Base-by-base conservation (phyloP, 2,888 invertebrate species). In the Caenorhabditis drosophilae region DNA sequence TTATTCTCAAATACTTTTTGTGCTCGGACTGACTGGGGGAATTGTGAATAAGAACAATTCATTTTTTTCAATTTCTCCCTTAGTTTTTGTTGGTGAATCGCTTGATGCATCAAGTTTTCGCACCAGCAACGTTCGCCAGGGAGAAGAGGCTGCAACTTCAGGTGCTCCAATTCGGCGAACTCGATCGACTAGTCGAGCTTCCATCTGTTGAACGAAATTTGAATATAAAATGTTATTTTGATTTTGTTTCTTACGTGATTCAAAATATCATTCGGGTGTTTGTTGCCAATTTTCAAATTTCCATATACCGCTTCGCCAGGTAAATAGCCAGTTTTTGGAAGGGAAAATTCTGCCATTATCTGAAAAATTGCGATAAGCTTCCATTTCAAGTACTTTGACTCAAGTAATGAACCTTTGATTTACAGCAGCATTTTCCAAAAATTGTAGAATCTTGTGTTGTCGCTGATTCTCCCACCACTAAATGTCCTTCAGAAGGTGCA, bases 371-470 rank as follows among this genome's bases (percentile, higher is more conserved):
- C n/a, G n/a, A n/a, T n/a, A n/a, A n/a, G n/a, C n/a, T n/a, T n/a
- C n/a, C n/a, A n/a, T n/a, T n/a, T n/a, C n/a, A n/a, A n/a, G n/a
- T n/a, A n/a, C n/a, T n/a, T n/a, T n/a, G n/a, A n/a, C n/a, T n/a
- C n/a, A n/a, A n/a, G n/a, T n/a, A n/a, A n/a, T n/a, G n/a, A n/a
- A 71, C 68, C 60, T 78, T 74, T 44, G 75, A 69, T 47, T 79
- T 76, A 59, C 79, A 81, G 52, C 82, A 82, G 49, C 73, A 75
- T 20, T 78, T 77, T 49, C 79, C 80, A 20, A 72, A 69, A 35
- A 66, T 66, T 23, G 74, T 74, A 1, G 73, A 67, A n/a, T 80
- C 78, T 16, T 62, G 46, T 20, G 56, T 63, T 9, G 56, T 41
- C 2, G 73, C 73, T 2, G 80, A 67, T 45, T 81, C 77, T 18